Evolutionary conservation across 1,140 invertebrate genomes (phyloP).

Genomic region (Formica selysi): DNA sequence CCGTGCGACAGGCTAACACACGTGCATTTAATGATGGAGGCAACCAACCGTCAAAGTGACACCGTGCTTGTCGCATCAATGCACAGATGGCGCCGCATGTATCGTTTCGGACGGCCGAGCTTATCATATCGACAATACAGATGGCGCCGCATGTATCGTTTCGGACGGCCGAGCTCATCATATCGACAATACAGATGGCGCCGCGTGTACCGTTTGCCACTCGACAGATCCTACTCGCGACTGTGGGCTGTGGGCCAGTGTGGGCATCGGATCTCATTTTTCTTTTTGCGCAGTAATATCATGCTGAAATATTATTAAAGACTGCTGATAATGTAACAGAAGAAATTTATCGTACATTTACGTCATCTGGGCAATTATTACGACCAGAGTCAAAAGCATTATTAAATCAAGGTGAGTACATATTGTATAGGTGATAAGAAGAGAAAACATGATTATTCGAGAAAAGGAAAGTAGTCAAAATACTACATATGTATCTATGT

Average conservation of each 20-base stretch:
- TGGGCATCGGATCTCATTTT: too few relatives aligned
- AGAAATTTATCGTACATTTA: background rate
- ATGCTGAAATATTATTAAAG: background rate
- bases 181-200: too few relatives aligned
- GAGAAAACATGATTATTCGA: background rate
- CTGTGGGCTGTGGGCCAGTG: too few relatives aligned
- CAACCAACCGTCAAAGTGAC: slow-evolving; percentile 57
- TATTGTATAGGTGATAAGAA: too few relatives aligned
- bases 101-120: background rate
- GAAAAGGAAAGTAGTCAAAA: background rate
- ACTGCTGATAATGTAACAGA: background rate
- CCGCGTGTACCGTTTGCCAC: too few relatives aligned
- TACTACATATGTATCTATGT: background rate
- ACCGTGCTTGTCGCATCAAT: background rate
- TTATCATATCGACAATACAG: too few relatives aligned
- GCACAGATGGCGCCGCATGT: slow-evolving; percentile 35
- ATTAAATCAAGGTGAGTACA: background rate
- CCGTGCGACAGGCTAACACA: slow-evolving; percentile 71
- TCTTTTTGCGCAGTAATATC: background rate
- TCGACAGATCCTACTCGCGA: too few relatives aligned
- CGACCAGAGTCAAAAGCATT: background rate
- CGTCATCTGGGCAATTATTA: background rate
- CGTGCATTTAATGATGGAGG: slow-evolving; percentile 70
- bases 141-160: background rate
- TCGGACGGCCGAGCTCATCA: background rate